phyloP scores from a whole-genome alignment of 2,113 vertebrate species.

The Podocnemis expansa region DNA sequence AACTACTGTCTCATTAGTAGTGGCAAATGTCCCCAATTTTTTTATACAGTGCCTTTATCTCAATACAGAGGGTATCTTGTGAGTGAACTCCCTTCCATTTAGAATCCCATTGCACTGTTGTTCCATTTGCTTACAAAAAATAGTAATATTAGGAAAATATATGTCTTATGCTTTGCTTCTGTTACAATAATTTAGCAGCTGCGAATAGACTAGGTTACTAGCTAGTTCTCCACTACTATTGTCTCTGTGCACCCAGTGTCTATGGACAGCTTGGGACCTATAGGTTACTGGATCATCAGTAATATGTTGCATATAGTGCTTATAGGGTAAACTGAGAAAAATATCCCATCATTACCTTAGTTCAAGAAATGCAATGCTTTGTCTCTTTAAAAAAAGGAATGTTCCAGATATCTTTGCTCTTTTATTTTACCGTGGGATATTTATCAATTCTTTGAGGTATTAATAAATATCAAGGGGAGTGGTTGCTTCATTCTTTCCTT shows the following conservation, averaged over 20 bases:
- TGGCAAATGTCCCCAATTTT: background rate
- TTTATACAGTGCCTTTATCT: background rate
- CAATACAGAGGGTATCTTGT: background rate
- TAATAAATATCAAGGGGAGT: slow-evolving; percentile 45
- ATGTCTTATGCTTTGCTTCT: background rate
- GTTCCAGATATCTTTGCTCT: background rate
- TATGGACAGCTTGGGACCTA: background rate
- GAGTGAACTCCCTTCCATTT: background rate
- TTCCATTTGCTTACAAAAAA: background rate
- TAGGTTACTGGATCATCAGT: background rate
- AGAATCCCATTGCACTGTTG: background rate
- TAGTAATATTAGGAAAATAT: background rate
- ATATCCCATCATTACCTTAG: background rate
- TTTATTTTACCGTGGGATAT: slow-evolving; percentile 23
- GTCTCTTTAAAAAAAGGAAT: background rate
- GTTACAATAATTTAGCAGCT: background rate
- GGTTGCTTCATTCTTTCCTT: slow-evolving; percentile 55
- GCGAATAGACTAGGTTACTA: background rate
- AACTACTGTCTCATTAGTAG: background rate
- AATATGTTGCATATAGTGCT: background rate
- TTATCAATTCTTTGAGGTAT: slow-evolving; percentile 19
- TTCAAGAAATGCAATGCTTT: background rate
- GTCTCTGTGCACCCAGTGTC: background rate
- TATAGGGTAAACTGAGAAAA: background rate
- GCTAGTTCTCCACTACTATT: accelerated